Evolutionary conservation across 2,113 vertebrate species (phyloP), one percentile per base, ranked within the genome.

Genomic region (Syrrhaptes paradoxus): DNA sequence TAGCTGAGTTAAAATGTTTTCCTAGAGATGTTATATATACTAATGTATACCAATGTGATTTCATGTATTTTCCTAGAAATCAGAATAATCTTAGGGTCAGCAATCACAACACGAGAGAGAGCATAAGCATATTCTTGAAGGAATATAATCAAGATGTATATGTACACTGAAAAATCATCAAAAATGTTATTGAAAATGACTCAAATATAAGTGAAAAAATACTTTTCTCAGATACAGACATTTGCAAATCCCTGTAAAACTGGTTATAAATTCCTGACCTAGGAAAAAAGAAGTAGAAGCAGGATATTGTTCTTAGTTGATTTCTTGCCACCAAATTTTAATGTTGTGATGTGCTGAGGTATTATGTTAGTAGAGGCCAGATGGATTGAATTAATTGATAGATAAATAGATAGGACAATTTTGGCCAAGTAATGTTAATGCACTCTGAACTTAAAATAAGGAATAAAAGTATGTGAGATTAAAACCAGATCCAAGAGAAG

Each of bases 41-140:
- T 91, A 75, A 70, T 73, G 76, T 67, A 76, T 54, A 82, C 49
- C 25, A 25, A 34, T 9, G 10, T 88, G 75, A 90, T 91, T 91
- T 96, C 87, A 78, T 31, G 13, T 86, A 73, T 80, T 88, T 94
- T 93, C 63, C 67, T 90, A 89, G 78, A 94, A 94, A 80, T 85
- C 71, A 91, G 71, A 89, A 78, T 16, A 89, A 78, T 16, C 32
- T 94, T 14, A 45, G 1, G 28, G 38, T 93, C 67, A 87, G 43
- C 48, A 72, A 15, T 75, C 32, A 76, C 18, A 82, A 67, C 25
- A 41, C 43, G 29, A 58, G 43, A 74, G 32, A 87, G 4, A 83
- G 6, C 4, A 70, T 38, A 28, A 2, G 45, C 3, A 48, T 58
- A 28, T 19, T 51, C 46, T 55, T 80, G 43, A 67, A 67, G 43